These are phyloP conservation scores for Hirtodrosophila histrioides DNA, from an alignment of 2,888 invertebrate species.

Conservation along the genomic window DNA sequence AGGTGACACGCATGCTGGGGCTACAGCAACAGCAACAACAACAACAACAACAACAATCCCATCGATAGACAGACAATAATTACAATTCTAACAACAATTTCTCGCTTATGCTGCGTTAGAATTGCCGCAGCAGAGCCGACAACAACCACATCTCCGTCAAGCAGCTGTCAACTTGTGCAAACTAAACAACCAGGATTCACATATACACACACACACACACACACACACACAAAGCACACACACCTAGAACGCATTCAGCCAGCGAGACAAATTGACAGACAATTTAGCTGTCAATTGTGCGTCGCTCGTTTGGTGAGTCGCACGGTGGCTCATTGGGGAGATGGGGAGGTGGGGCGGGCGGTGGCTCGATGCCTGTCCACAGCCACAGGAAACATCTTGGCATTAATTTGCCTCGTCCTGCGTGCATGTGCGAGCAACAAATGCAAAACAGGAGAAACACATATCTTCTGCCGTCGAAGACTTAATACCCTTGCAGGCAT, in stretches of 20 bases:
- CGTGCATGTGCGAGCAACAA: slow-evolving; percentile 26
- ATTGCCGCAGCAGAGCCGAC: slow-evolving; percentile 40
- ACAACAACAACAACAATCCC: slow-evolving; percentile 14
- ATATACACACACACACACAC: slow-evolving; percentile 18
- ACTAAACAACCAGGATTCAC: slow-evolving; percentile 46
- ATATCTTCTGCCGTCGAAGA: no score
- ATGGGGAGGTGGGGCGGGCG: slow-evolving; percentile 3
- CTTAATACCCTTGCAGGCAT: no score
- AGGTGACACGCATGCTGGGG: slow-evolving; percentile 42
- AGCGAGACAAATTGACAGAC: slow-evolving; percentile 79
- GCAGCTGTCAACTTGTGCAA: slow-evolving; percentile 63
- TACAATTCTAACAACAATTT: slow-evolving; percentile 46
- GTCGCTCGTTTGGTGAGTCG: slow-evolving; percentile 49
- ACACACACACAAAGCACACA: slow-evolving; percentile 17
- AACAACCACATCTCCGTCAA: slow-evolving; percentile 32
- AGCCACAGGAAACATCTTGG: slow-evolving; percentile 24
- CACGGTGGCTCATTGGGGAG: slow-evolving; percentile 6
- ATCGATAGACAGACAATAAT: slow-evolving; percentile 42
- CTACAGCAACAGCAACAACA: slow-evolving; percentile 22
- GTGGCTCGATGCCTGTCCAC: neutral
- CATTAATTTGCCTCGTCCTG: slow-evolving; percentile 38
- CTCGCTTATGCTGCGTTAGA: slow-evolving; percentile 47
- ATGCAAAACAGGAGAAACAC: slow-evolving; percentile 45
- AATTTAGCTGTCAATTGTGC: slow-evolving; percentile 78
- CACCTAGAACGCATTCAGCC: slow-evolving; percentile 56